phyloP scores from a whole-genome alignment of 2,888 invertebrate species.

The Cantharis rustica region DNA sequence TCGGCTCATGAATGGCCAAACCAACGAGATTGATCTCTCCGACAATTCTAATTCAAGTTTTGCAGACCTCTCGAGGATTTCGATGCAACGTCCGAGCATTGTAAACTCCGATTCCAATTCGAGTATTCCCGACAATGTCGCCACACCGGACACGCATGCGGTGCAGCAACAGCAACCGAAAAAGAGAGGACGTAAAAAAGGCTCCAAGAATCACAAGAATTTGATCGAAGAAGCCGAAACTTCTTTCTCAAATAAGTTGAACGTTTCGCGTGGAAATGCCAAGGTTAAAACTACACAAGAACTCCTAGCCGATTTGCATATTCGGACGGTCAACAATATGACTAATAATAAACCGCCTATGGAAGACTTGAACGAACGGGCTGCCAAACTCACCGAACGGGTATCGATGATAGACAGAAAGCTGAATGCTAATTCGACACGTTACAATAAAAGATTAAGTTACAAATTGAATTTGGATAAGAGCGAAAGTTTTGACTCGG shows the following conservation, averaged over 20 bases:
- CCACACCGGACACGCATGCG: slow-evolving; percentile 42
- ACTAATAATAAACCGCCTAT: slow-evolving; percentile 40
- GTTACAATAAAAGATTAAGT: slow-evolving; percentile 43
- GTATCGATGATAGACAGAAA: slow-evolving; percentile 55
- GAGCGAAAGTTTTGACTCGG: slow-evolving; percentile 46
- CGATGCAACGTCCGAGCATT: slow-evolving; percentile 39
- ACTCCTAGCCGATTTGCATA: slow-evolving; percentile 75
- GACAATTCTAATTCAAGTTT: slow-evolving; percentile 57
- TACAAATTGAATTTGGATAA: slow-evolving; percentile 10
- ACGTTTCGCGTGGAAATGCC: slow-evolving; percentile 63
- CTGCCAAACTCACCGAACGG: slow-evolving; percentile 54
- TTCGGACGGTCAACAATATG: slow-evolving; percentile 35
- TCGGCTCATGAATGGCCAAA: slow-evolving; percentile 57
- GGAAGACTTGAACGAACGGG: slow-evolving; percentile 53
- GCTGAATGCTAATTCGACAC: slow-evolving; percentile 50
- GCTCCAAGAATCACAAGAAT: slow-evolving; percentile 61
- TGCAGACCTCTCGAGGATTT: slow-evolving; percentile 44
- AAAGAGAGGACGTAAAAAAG: slow-evolving; percentile 65
- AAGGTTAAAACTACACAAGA: slow-evolving; percentile 81
- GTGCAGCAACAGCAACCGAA: slow-evolving; percentile 56
- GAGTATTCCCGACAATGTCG: slow-evolving; percentile 57
- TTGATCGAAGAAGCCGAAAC: slow-evolving; percentile 61
- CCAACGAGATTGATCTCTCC: slow-evolving; percentile 51
- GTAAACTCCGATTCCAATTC: slow-evolving; percentile 59
- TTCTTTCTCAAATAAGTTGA: slow-evolving; percentile 62